Percentiles rank a stretch among this genome's conserved stretches.
Evolutionary conservation across 2,888 invertebrate genomes (phyloP).

Genomic region (Erpobdella octoculata): DNA sequence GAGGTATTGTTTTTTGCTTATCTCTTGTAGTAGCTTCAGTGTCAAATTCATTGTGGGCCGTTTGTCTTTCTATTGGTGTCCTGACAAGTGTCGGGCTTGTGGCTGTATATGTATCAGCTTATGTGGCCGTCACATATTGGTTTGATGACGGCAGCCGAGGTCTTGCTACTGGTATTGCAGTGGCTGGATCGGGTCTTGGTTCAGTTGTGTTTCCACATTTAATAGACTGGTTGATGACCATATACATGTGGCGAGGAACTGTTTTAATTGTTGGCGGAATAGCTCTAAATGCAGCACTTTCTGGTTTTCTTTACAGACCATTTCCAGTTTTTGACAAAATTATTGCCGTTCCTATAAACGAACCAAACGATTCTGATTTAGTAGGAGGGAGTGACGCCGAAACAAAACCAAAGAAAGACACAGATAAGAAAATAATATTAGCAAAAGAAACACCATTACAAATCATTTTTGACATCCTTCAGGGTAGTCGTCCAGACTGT

Average conservation of each 20-base stretch:
- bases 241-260: constrained; percentile 40
- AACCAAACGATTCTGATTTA: too few relatives aligned
- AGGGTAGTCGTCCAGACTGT: constrained; percentile 4
- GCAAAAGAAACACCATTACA: too few relatives aligned
- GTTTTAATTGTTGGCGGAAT: constrained; percentile 37
- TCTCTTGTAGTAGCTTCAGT: constrained; percentile 35
- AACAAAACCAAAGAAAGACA: not conserved
- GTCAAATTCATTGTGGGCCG: constrained; percentile 32
- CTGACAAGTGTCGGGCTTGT: constrained; percentile 37
- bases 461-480: not conserved
- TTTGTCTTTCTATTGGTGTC: constrained; percentile 35
- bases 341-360: not conserved
- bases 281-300: constrained; percentile 33
- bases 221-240: constrained; percentile 35
- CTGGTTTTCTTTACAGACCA: constrained; percentile 35
- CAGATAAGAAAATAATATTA: too few relatives aligned
- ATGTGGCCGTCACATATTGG: constrained; percentile 38
- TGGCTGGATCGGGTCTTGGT: constrained; percentile 41
- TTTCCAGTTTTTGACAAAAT: constrained; percentile 10
- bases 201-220: constrained; percentile 40
- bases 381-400: too few relatives aligned
- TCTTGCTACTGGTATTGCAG: constrained; percentile 40
- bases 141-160: constrained; percentile 39
- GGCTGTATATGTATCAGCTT: constrained; percentile 36
- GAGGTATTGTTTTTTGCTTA: constrained; percentile 33